Evolutionary conservation across 2,113 vertebrate species (phyloP).

Genomic region (Nesogale talazaci): DNA sequence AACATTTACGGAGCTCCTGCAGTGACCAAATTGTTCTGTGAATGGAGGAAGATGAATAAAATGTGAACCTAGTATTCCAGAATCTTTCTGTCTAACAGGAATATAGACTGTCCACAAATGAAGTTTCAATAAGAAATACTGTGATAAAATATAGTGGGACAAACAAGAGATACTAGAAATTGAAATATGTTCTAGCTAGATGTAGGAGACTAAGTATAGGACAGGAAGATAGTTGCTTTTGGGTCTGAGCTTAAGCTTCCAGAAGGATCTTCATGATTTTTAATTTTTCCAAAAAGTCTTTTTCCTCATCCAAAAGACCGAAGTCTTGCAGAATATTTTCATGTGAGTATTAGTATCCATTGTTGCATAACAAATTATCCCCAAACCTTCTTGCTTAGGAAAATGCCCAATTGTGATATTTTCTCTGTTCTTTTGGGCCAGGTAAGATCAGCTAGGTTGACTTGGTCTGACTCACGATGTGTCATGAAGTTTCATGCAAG

Average conservation of each 20-base stretch:
- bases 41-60: constrained; percentile 2
- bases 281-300: neutral
- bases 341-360: neutral
- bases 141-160: neutral
- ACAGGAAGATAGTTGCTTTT: neutral
- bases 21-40: constrained; percentile 5
- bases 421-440: neutral
- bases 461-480: neutral
- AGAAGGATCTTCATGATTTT: neutral
- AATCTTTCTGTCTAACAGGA: neutral
- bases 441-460: neutral
- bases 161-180: neutral
- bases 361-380: constrained; percentile 12
- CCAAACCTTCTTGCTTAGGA: neutral
- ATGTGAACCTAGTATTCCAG: neutral
- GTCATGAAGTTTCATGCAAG: neutral
- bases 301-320: neutral
- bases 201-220: neutral
- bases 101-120: neutral
- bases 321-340: neutral
- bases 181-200: neutral
- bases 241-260: neutral
- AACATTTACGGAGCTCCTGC: neutral
- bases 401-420: neutral
- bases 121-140: neutral